A percentile compares a stretch with the other conserved stretches of the same genome.
Evolutionary conservation across 2,888 invertebrate species (phyloP).

Genomic region (Melinaea marsaeus): DNA sequence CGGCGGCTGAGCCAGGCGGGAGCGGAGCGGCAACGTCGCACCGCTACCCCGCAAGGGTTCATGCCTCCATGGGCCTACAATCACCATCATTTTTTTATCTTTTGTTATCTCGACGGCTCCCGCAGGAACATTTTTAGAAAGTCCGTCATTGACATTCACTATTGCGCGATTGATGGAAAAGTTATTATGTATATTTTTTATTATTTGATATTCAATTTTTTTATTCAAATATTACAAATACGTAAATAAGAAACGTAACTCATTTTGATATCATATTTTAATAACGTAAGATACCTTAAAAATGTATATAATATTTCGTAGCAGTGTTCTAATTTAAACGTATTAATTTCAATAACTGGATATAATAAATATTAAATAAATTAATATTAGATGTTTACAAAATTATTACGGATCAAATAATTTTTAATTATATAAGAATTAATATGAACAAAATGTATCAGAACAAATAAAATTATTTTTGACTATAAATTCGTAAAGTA

Average conservation of each 20-base stretch:
- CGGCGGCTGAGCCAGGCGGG: conserved; percentile 36
- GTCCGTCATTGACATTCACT: conserved; percentile 12
- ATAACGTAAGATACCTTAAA: too few relatives aligned
- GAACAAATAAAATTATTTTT: background rate
- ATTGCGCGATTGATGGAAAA: conserved; percentile 9
- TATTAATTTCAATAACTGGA: too few relatives aligned
- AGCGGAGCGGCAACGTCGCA: conserved; percentile 58
- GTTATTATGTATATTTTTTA: background rate
- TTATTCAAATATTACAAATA: background rate
- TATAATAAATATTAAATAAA: too few relatives aligned
- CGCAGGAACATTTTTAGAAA: conserved; percentile 43
- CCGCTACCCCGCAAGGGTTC: conserved; percentile 47
- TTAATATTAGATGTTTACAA: too few relatives aligned
- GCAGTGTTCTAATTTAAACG: too few relatives aligned
- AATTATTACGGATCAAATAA: too few relatives aligned
- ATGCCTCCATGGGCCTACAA: conserved; percentile 48
- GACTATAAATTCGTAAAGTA: background rate
- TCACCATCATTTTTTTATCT: conserved; percentile 60
- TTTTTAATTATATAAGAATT: background rate
- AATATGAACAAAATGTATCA: background rate
- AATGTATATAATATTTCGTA: too few relatives aligned
- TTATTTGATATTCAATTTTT: background rate
- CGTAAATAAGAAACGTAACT: too few relatives aligned
- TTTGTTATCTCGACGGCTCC: conserved; percentile 54
- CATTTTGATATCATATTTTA: too few relatives aligned